These are phyloP conservation scores for Oreochromis aureus DNA, from an alignment of 2,113 vertebrate species.

Conservation along the genomic window DNA sequence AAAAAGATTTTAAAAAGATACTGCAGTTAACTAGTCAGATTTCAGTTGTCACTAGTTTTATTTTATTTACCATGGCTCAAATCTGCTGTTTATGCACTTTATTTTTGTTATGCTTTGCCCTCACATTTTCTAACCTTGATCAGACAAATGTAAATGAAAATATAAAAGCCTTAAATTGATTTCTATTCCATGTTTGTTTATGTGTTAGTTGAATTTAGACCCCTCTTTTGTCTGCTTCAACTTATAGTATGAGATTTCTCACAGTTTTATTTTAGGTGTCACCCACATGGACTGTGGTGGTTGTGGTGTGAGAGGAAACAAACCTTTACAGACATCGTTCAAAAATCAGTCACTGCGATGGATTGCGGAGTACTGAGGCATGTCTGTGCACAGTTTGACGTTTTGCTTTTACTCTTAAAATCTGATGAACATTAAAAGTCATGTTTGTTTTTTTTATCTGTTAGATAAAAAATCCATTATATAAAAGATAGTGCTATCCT, in stretches of 20 bases:
- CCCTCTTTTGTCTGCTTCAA: neutral
- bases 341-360: neutral
- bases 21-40: neutral
- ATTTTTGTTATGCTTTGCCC: neutral
- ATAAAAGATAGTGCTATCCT: neutral
- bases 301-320: neutral
- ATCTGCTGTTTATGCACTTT: neutral
- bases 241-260: neutral
- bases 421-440: neutral
- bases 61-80: neutral
- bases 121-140: neutral
- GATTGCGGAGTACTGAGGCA: neutral
- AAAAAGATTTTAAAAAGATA: neutral
- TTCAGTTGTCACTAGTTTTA: neutral
- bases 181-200: neutral
- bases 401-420: neutral
- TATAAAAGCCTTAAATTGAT: neutral
- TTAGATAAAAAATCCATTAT: neutral
- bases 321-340: neutral
- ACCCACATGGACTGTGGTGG: neutral
- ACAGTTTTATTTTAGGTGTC: neutral
- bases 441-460: neutral
- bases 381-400: neutral
- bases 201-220: neutral
- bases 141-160: neutral